Conservation (phyloP, 2,797 vertebrate species). For the Rousettus madagascariensis region DNA sequence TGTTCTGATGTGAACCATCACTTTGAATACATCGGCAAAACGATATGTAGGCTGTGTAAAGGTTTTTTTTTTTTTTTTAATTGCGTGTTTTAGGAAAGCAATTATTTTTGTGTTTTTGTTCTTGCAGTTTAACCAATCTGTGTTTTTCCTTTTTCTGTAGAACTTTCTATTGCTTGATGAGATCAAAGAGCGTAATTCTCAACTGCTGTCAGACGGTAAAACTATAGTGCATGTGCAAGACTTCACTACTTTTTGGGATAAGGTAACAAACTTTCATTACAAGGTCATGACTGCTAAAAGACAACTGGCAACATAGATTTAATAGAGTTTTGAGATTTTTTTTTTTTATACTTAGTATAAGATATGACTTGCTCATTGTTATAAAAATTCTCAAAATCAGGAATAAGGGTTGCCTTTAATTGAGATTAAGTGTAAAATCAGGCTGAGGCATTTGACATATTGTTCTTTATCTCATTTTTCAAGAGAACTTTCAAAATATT, state of each 20-base stretch:
- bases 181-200: constrained; percentile 80
- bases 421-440: background rate
- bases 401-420: background rate
- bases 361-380: background rate
- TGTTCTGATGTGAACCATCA: background rate
- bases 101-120: background rate
- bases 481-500: background rate
- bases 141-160: constrained; percentile 80
- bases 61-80: background rate
- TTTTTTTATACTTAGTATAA: background rate
- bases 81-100: background rate
- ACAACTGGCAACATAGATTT: background rate
- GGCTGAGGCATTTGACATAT: background rate
- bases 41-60: background rate
- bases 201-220: constrained; percentile 82
- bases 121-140: background rate
- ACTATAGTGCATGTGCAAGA: constrained; percentile 89
- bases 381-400: background rate
- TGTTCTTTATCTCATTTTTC: background rate
- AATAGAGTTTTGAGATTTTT: background rate
- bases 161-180: constrained; percentile 95
- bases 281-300: background rate
- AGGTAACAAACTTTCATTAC: constrained; percentile 83
- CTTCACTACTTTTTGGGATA: constrained; percentile 93
- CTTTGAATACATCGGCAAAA: background rate